Base-by-base conservation (phyloP, 1,140 invertebrate genomes). In the Pachypsylla venusta region DNA sequence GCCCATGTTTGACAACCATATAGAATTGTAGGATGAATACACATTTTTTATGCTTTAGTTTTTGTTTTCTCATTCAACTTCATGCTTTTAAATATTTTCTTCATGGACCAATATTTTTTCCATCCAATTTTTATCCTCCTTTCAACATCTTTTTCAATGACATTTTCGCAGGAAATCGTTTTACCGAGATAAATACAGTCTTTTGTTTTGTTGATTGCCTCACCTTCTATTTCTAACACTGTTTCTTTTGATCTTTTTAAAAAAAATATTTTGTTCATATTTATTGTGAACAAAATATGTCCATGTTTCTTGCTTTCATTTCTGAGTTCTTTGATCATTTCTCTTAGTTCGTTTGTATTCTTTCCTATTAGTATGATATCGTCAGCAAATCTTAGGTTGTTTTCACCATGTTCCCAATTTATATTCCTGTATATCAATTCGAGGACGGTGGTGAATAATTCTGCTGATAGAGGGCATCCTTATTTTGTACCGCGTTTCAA, bases 41-140 rank as follows among this genome's bases (percentile, higher is more conserved):
- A 58, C 35, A 58, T 58, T 16, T 58, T 53, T 20, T 14, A 20
- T 22, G 30, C 30, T n/a, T 35, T 35, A n/a, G 30, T 35, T 35
- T 35, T 35, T 35, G 30, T 35, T 35, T 35, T 35, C n/a, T 35
- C 30, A n/a, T 35, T 35, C 7, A 35, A 10, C n/a, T 35, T 35
- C 30, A 35, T 35, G n/a, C 30, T 35, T 35, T 35, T 35, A 35
- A 35, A 35, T 35, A 35, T 35, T n/a, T 35, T 35, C n/a, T 35
- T 35, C 30, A 35, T 35, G 7, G 30, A 35, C 30, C 30, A 35
- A 35, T 35, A 35, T n/a, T 35, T 35, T 10, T n/a, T 35, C 30
- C 30, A 35, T 35, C 30, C 30, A n/a, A n/a, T n/a, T n/a, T n/a
- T n/a, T n/a, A n/a, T n/a, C n/a, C n/a, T n/a, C n/a, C n/a, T n/a